Conservation (phyloP, 1,140 invertebrate species). For the Heliothis subflexa region DNA sequence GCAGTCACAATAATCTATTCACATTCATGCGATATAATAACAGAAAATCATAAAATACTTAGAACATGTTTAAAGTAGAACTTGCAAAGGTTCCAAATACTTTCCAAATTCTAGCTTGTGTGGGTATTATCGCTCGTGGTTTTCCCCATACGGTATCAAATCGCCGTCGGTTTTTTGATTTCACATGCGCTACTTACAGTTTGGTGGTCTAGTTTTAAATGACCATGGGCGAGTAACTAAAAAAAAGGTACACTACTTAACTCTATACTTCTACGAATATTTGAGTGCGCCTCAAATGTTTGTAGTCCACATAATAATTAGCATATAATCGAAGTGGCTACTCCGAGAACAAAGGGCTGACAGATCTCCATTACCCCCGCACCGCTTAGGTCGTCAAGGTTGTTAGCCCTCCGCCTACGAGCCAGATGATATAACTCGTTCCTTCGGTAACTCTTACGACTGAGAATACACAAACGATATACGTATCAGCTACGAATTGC, state of each 20-base stretch:
- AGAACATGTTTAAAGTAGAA: not conserved
- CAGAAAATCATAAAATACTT: not conserved
- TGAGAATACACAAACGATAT: slow-evolving; percentile 29
- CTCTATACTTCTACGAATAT: not conserved
- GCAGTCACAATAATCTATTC: slow-evolving; percentile 12
- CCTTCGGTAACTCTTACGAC: slow-evolving; percentile 35
- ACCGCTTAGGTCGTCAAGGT: slow-evolving; percentile 35
- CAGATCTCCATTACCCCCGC: not conserved
- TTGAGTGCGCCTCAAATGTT: not conserved
- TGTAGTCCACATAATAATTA: not conserved
- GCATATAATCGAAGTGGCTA: not conserved
- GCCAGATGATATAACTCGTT: slow-evolving; percentile 35
- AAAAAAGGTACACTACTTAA: not conserved
- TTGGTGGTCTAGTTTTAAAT: slow-evolving; percentile 18
- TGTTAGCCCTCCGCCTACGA: slow-evolving; percentile 34
- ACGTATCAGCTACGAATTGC: slow-evolving; percentile 30
- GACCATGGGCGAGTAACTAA: not conserved
- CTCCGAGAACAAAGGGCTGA: slow-evolving; percentile 27
- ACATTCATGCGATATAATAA: not conserved
- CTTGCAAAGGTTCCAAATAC: not conserved
- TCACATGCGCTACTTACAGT: slow-evolving; percentile 1
- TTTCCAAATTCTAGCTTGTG: not conserved
- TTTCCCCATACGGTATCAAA: slow-evolving; percentile 31
- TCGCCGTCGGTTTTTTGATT: slow-evolving; percentile 17
- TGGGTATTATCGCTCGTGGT: slow-evolving; percentile 24